Conservation (phyloP, 2,797 vertebrate genomes). For the Pelodytes ibericus region DNA sequence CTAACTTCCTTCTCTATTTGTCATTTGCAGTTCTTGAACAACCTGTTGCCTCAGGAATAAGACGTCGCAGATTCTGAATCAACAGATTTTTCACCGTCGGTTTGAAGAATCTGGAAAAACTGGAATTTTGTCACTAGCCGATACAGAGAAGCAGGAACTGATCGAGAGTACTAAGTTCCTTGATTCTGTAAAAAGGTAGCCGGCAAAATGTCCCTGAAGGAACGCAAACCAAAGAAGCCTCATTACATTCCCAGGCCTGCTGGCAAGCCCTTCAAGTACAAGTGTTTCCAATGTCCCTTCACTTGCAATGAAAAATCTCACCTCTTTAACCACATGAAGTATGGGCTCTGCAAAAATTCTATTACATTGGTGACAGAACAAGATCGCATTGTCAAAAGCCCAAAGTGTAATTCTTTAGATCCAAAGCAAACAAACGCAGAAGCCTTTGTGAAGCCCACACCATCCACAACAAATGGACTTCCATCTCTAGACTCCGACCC, state of each 20-base stretch:
- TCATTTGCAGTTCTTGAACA: conserved; percentile 64
- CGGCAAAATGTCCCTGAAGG: conserved; percentile 83
- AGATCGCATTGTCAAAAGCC: conserved; percentile 77
- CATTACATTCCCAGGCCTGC: conserved; percentile 96
- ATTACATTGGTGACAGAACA: conserved; percentile 91
- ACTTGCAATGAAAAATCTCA: conserved; percentile 99
- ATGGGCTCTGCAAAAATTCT: conserved; percentile 96
- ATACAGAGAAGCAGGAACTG: conserved; percentile 43
- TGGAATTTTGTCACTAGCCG: conserved; percentile 53
- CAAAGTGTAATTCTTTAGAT: conserved; percentile 68
- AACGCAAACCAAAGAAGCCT: conserved; percentile 95
- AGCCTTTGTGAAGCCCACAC: conserved; percentile 58
- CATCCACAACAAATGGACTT: conserved; percentile 61
- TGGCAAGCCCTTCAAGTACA: conserved; percentile 97
- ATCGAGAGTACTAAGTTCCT: conserved; percentile 28
- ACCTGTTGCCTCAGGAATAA: conserved; percentile 9
- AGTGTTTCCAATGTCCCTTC: conserved; percentile 98
- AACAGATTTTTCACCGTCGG: conserved; percentile 32
- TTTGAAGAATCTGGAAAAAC: conserved; percentile 59
- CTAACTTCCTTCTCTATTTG: conserved; percentile 56
- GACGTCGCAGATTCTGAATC: conserved; percentile 5
- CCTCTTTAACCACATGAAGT: conserved; percentile 99
- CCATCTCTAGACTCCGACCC: conserved; percentile 63
- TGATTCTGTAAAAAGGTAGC: conserved; percentile 20
- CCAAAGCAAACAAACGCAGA: conserved; percentile 67